Base-by-base conservation (phyloP, 2,888 invertebrate genomes). In the Vannuccia rotundouncinata region DNA sequence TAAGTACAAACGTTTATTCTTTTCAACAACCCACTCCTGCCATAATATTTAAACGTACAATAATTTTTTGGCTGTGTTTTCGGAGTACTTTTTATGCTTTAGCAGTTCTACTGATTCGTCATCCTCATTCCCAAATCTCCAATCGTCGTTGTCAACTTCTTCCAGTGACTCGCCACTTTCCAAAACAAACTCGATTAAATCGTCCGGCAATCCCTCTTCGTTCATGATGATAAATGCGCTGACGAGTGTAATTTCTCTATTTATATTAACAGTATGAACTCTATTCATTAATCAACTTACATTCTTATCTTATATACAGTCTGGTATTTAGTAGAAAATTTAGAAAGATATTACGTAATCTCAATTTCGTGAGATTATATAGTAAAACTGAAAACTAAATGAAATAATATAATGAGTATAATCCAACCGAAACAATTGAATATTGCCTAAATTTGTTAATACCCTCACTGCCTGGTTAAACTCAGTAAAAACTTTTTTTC, bases 1-100 rank as follows among this genome's bases (percentile, higher is more conserved):
- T 66, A 66, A 66, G 66, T 66, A n/a, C 66, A 66, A 66, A 66
- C 66, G 66, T 66, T 66, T 66, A 66, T 66, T 66, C 66, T 66
- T 66, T 66, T 66, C 66, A 66, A 66, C 66, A 66, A 66, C 66
- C 66, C 66, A 66, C 66, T 66, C 66, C 2, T 66, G 66, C 66
- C 66, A 66, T 66, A 66, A 66, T 66, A 22, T 66, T 66, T 22
- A 66, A 66, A 66, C 66, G 66, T 66, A 66, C 66, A 66, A 66
- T 66, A 66, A 66, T 66, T 66, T 66, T 66, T 66, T 66, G 66
- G 66, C 66, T 66, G 66, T 66, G 66, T 66, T 66, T 66, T 66
- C 66, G 66, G 66, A 66, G 66, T 66, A 66, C 66, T 66, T 66
- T 66, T 66, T 66, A 66, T 66, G 66, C 66, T 66, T 66, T 66